Conservation (phyloP, 2,888 invertebrate genomes). For the Endomychus coccineus region DNA sequence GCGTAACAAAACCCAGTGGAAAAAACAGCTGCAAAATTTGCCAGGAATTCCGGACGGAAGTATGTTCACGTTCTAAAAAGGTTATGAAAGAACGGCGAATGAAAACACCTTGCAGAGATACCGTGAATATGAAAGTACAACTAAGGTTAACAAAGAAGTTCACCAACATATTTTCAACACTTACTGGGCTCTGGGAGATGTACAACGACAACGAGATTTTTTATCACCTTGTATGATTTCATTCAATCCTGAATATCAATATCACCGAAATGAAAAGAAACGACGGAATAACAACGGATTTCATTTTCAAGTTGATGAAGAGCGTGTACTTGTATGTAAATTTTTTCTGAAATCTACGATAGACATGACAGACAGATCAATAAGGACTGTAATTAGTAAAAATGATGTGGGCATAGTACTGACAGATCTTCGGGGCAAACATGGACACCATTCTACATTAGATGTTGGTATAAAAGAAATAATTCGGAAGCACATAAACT, state of each 20-base stretch:
- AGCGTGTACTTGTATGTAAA: too few species aligned
- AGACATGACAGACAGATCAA: too few species aligned
- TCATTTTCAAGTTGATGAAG: too few species aligned
- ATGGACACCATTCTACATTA: conserved; percentile 22
- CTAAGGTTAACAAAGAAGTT: conserved; percentile 19
- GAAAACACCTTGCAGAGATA: conserved; percentile 13
- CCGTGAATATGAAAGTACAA: conserved; percentile 22
- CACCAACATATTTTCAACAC: conserved; percentile 15
- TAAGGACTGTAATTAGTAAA: conserved; percentile 6
- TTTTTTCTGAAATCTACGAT: too few species aligned
- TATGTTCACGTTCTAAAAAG: conserved; percentile 15
- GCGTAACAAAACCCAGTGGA: neutral
- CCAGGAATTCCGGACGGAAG: neutral
- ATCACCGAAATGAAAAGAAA: neutral
- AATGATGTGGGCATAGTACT: conserved; percentile 15
- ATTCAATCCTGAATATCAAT: neutral
- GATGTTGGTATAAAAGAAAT: conserved; percentile 20
- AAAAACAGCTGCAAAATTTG: neutral
- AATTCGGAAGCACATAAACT: conserved; percentile 25
- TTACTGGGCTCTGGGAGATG: neutral
- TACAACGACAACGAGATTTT: conserved; percentile 1
- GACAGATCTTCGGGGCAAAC: conserved; percentile 25
- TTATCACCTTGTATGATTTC: neutral
- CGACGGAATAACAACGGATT: too few species aligned
- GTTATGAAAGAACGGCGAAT: conserved; percentile 17